Evolutionary conservation across 1,140 invertebrate species (phyloP).

Genomic region (Pinna nobilis): DNA sequence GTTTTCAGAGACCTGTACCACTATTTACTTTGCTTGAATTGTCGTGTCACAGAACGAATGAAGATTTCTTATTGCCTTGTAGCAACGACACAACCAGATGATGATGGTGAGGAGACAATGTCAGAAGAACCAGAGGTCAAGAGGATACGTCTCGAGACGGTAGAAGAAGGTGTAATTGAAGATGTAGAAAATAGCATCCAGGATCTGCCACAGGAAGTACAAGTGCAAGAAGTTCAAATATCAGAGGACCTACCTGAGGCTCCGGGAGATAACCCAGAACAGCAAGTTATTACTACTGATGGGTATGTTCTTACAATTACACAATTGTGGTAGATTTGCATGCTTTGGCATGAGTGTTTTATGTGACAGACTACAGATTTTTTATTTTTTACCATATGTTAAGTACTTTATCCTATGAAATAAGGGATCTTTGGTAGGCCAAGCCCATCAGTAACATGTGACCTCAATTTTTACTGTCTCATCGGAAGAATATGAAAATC

Average conservation of each 20-base stretch:
- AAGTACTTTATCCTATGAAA: too few relatives aligned
- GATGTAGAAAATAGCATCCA: constrained; percentile 48
- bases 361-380: too few relatives aligned
- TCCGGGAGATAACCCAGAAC: constrained; percentile 18
- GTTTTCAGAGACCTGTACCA: background rate
- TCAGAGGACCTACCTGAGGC: constrained; percentile 32
- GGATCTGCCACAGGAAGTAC: constrained; percentile 43
- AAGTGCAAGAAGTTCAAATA: constrained; percentile 43
- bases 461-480: too few relatives aligned
- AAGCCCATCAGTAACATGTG: too few relatives aligned
- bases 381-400: too few relatives aligned
- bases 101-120: constrained; percentile 36
- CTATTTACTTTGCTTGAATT: too few relatives aligned
- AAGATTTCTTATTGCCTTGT: constrained; percentile 1
- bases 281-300: constrained; percentile 38
- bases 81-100: constrained; percentile 54
- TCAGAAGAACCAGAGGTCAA: constrained; percentile 46
- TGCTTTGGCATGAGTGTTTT: too few relatives aligned
- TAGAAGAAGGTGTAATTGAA: constrained; percentile 47
- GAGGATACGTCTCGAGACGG: constrained; percentile 41
- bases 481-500: too few relatives aligned
- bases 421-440: too few relatives aligned
- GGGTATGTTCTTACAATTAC: constrained; percentile 25
- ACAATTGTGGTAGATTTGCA: background rate
- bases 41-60: too few relatives aligned